Evolutionary conservation across 2,113 vertebrate species (phyloP).

Genomic region (Willisornis vidua): DNA sequence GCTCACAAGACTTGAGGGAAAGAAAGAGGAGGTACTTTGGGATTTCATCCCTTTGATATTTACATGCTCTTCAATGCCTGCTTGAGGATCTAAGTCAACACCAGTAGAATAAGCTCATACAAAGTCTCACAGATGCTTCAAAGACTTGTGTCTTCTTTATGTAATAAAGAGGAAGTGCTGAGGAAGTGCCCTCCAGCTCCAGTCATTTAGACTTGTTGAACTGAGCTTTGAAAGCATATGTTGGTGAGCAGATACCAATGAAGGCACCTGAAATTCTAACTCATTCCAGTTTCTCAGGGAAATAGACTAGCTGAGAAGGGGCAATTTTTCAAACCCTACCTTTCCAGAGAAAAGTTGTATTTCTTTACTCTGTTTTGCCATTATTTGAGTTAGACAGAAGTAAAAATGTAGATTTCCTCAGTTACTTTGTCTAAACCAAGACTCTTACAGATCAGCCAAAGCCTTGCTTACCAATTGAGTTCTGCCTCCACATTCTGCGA

Average conservation of each 20-base stretch:
- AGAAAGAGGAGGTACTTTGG: neutral
- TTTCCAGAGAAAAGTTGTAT: neutral
- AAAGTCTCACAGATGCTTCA: neutral
- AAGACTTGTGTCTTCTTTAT: neutral
- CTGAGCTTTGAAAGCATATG: neutral
- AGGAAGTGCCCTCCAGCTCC: neutral
- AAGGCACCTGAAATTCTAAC: neutral
- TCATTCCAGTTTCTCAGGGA: neutral
- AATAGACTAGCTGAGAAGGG: neutral
- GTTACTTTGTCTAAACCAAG: neutral
- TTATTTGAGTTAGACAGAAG: neutral
- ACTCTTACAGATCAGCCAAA: neutral
- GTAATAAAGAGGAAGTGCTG: neutral
- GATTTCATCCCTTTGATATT: neutral
- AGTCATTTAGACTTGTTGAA: neutral
- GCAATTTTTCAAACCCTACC: neutral
- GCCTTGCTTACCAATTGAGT: neutral
- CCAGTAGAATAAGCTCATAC: neutral
- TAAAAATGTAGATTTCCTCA: neutral
- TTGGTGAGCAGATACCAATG: neutral
- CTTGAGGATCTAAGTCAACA: neutral
- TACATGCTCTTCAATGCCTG: neutral
- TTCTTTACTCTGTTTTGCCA: neutral
- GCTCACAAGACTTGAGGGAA: neutral
- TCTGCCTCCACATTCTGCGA: neutral